phyloP scores from a whole-genome alignment of 2,113 vertebrate genomes.

The Scolopax mira region DNA sequence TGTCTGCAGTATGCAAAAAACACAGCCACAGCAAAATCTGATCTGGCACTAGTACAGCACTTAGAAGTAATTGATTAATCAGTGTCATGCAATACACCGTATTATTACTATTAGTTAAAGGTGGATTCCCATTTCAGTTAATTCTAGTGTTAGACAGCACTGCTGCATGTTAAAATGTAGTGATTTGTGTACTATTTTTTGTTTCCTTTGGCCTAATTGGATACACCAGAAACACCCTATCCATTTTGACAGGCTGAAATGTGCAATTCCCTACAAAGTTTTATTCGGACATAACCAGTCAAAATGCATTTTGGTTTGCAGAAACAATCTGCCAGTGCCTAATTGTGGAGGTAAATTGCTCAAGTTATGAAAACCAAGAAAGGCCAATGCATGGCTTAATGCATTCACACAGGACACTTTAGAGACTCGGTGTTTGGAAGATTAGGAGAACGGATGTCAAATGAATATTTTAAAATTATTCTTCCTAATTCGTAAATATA shows the following conservation, averaged over 20 bases:
- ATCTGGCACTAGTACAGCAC: neutral
- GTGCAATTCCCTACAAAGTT: neutral
- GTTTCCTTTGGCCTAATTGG: neutral
- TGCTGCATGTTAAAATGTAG: neutral
- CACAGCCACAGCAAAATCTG: neutral
- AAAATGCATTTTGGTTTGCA: constrained; percentile 18
- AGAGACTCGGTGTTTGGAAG: neutral
- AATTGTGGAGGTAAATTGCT: neutral
- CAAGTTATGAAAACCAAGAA: neutral
- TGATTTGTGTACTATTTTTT: neutral
- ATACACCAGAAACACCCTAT: neutral
- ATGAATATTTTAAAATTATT: neutral
- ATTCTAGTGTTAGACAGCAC: neutral
- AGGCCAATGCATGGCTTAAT: neutral
- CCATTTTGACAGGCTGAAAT: neutral
- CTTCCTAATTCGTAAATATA: constrained; percentile 27
- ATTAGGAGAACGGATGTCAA: constrained; percentile 45
- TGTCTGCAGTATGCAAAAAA: neutral
- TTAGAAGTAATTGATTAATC: neutral
- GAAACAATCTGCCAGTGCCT: constrained; percentile 7
- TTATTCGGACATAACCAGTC: neutral
- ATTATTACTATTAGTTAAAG: neutral
- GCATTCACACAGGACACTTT: neutral
- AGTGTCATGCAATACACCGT: neutral
- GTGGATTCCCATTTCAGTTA: neutral